Evolutionary conservation across 2,797 vertebrate genomes (phyloP).

Genomic region (Malacoctenus gilli): DNA sequence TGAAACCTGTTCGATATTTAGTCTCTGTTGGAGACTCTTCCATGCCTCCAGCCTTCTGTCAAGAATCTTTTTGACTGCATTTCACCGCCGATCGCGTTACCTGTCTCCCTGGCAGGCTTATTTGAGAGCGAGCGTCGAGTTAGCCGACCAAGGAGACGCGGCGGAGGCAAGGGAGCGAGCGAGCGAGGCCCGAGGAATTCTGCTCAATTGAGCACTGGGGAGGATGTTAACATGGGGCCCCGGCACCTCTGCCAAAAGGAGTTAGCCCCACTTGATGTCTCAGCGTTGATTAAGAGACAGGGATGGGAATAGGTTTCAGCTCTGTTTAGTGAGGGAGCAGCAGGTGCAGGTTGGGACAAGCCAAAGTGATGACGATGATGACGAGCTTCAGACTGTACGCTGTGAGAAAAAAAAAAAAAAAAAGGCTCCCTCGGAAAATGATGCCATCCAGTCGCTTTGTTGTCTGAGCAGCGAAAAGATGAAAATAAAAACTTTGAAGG

Average conservation of each 20-base stretch:
- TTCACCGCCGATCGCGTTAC: constrained; percentile 15
- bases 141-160: constrained; percentile 45
- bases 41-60: constrained; percentile 2
- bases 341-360: constrained; percentile 59
- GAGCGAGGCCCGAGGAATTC: constrained; percentile 54
- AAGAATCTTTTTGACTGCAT: constrained; percentile 33
- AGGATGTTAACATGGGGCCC: constrained; percentile 63
- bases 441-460: constrained; percentile 9
- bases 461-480: neutral
- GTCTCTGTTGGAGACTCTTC: constrained; percentile 4
- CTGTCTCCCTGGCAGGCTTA: constrained; percentile 36
- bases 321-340: constrained; percentile 62
- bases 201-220: constrained; percentile 56
- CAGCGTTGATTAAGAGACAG: constrained; percentile 73
- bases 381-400: constrained; percentile 34
- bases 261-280: constrained; percentile 73
- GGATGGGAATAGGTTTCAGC: constrained; percentile 66
- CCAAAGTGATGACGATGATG: constrained; percentile 54
- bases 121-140: constrained; percentile 54
- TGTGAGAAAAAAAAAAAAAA: constrained; percentile 14
- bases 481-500: too few species aligned
- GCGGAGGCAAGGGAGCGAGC: constrained; percentile 11
- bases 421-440: constrained; percentile 11
- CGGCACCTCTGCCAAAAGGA: constrained; percentile 68
- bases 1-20: constrained; percentile 20